phyloP scores from a whole-genome alignment of 1,140 invertebrate species.

The Chymomyza costata region DNA sequence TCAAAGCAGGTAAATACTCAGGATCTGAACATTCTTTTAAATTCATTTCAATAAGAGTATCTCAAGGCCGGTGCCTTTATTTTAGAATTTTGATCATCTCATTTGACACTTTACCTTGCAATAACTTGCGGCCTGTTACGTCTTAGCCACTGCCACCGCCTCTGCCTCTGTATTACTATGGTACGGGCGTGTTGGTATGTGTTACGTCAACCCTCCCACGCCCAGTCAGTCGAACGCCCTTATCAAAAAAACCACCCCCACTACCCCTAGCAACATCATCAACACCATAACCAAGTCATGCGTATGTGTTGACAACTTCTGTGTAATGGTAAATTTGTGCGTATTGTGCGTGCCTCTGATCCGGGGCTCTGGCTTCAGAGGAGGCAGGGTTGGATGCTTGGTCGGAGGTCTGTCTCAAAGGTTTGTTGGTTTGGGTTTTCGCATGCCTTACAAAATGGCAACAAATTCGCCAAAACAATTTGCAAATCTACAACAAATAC shows the following conservation, averaged over 20 bases:
- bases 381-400: neutral
- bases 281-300: slow-evolving; percentile 29
- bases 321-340: slow-evolving; percentile 73
- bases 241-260: neutral
- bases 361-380: neutral
- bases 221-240: no score
- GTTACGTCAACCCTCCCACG: slow-evolving; percentile 23
- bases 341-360: slow-evolving; percentile 45
- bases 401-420: slow-evolving; percentile 13
- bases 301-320: slow-evolving; percentile 72
- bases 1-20: no score
- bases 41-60: no score
- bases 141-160: slow-evolving; percentile 17
- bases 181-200: slow-evolving; percentile 29
- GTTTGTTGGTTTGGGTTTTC: slow-evolving; percentile 37
- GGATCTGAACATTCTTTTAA: no score
- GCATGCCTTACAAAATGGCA: slow-evolving; percentile 43
- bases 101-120: slow-evolving; percentile 16
- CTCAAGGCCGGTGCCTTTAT: no score
- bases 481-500: slow-evolving; percentile 68
- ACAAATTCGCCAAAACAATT: slow-evolving; percentile 73
- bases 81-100: no score
- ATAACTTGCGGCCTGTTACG: slow-evolving; percentile 70
- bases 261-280: slow-evolving; percentile 9
- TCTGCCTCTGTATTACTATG: slow-evolving; percentile 13